A percentile compares a stretch with the other conserved stretches of the same genome.
Conservation (phyloP, 2,888 invertebrate genomes). For the Abrostola tripartita region DNA sequence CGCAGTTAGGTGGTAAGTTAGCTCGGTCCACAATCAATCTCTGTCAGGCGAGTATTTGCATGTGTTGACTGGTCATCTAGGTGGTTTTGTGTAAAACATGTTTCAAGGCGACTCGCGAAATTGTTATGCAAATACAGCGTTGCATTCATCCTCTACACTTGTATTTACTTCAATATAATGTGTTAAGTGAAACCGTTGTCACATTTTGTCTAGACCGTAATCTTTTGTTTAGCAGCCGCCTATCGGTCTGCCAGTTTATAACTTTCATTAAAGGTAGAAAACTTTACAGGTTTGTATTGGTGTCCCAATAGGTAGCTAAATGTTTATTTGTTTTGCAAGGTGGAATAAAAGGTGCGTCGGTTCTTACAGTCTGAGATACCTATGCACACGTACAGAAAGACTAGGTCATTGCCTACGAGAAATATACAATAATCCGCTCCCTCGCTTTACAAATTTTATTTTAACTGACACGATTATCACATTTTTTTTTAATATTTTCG, state of each 20-base stretch:
- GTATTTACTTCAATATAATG: slow-evolving; percentile 56
- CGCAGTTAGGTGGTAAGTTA: slow-evolving; percentile 17
- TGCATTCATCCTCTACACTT: slow-evolving; percentile 64
- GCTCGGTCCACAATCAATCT: slow-evolving; percentile 53
- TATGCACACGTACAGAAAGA: slow-evolving; percentile 28
- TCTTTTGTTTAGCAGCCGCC: slow-evolving; percentile 22
- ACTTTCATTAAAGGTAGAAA: neutral
- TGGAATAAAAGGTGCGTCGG: slow-evolving; percentile 20
- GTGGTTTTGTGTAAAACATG: slow-evolving; percentile 53
- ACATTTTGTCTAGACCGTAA: slow-evolving; percentile 30
- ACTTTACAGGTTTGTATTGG: neutral
- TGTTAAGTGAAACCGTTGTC: slow-evolving; percentile 35
- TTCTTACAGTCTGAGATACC: slow-evolving; percentile 17
- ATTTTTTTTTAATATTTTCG: neutral
- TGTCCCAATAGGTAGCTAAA: slow-evolving; percentile 1
- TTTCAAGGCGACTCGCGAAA: slow-evolving; percentile 76
- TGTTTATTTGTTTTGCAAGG: slow-evolving; percentile 27
- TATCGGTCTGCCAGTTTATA: slow-evolving; percentile 5
- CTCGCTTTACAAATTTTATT: slow-evolving; percentile 3
- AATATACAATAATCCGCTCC: slow-evolving; percentile 40
- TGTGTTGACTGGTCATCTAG: slow-evolving; percentile 44
- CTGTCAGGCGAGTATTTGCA: slow-evolving; percentile 49
- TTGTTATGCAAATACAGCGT: slow-evolving; percentile 78
- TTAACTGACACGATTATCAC: neutral
- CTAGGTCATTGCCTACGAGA: slow-evolving; percentile 55